Base-by-base conservation (phyloP, 2,113 vertebrate genomes). In the Cebidichthys violaceus region DNA sequence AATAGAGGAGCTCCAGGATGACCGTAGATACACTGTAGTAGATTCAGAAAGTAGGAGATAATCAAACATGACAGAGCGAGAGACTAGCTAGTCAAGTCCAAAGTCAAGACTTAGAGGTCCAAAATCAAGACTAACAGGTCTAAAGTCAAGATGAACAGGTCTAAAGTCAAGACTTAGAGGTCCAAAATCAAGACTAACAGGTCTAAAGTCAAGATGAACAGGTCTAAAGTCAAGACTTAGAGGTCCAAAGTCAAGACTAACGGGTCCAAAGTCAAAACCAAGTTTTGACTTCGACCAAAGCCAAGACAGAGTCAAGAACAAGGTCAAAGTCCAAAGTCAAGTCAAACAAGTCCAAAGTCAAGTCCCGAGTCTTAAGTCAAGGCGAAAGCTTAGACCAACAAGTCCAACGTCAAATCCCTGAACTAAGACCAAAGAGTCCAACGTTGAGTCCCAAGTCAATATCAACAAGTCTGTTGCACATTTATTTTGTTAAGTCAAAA, bases 1-100 rank as follows among this genome's bases (percentile, higher is more conserved):
- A 99, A 98, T 0, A 97, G 84, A n/a, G 96, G 94, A 43, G 96
- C 96, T 5, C 97, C 98, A 11, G 97, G 97, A 78, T 95, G 96
- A 4, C 97, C 97, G 0, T 99, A 99, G 93, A 99, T 99, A 92
- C 98, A 97, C 98, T 99, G 85, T 10, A 77, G 45, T 29, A 3
- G 55, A 83, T 45, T 74, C 10, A 85, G 43, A 89, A 67, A 45
- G 17, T 4, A 65, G 74, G 17, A 18, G 52, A 41, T 29, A 61
- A 65, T 17, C 2, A 75, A 35, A 69, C 60, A 73, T 60, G 55
- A 71, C 27, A 31, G 17, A 17, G 10, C 55, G 9, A 74, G 29
- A 45, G 13, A 17, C 1, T 1, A 61, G 17, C 5, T 15, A 33
- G n/a, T 41, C 10, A 22, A 22, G 24, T 47, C 24, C 14, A 8